A percentile compares a stretch with the other conserved stretches of the same genome.
These are phyloP conservation scores for Diabrotica balteata DNA, from an alignment of 2,888 invertebrate species.

Conservation along the genomic window DNA sequence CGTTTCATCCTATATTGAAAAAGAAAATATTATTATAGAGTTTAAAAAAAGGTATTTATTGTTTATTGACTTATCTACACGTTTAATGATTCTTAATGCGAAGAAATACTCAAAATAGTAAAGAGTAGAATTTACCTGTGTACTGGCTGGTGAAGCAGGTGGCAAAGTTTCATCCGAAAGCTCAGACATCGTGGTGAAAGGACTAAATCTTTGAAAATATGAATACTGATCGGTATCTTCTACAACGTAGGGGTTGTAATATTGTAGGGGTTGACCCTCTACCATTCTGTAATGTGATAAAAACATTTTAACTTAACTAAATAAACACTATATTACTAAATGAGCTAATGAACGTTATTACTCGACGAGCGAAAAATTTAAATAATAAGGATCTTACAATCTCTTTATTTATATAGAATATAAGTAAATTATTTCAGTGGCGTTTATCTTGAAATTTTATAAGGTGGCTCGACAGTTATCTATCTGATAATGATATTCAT, in stretches of 20 bases:
- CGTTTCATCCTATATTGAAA: too few relatives aligned
- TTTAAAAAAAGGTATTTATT: too few relatives aligned
- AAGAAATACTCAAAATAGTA: too few relatives aligned
- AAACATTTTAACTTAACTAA: conserved; percentile 43
- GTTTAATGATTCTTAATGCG: too few relatives aligned
- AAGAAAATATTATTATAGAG: too few relatives aligned
- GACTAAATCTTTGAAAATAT: conserved; percentile 44
- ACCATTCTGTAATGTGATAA: conserved; percentile 55
- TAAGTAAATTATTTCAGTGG: conserved; percentile 8
- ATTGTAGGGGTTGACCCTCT: conserved; percentile 56
- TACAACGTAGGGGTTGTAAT: conserved; percentile 44
- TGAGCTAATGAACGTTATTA: not conserved
- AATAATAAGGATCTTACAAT: conserved; percentile 26
- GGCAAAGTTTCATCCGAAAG: conserved; percentile 49
- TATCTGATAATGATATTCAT: too few relatives aligned
- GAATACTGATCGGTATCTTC: conserved; percentile 32
- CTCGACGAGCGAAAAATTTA: conserved; percentile 18
- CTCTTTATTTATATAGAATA: conserved; percentile 24
- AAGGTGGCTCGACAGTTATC: too few relatives aligned
- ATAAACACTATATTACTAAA: too few relatives aligned
- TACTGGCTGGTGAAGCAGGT: conserved; percentile 54
- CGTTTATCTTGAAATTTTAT: not conserved
- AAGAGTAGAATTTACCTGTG: conserved; percentile 49
- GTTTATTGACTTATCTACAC: too few relatives aligned
- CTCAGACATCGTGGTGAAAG: conserved; percentile 39